phyloP scores from a whole-genome alignment of 2,797 vertebrate genomes.

The Poliocrania exsul region DNA sequence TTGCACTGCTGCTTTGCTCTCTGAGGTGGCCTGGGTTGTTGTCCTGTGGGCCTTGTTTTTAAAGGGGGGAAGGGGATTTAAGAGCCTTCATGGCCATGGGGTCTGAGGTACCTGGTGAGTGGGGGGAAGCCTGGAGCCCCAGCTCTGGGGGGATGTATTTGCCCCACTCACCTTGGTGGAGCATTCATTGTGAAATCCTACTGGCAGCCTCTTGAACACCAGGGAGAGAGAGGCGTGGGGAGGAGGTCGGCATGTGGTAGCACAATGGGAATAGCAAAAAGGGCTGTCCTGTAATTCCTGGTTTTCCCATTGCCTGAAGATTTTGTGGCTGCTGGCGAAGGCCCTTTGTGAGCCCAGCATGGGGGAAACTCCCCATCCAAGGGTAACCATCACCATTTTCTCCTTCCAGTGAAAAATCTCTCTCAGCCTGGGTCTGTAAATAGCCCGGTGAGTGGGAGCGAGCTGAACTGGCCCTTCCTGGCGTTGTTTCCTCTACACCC shows the following conservation, averaged over 20 bases:
- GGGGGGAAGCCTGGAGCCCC: background rate
- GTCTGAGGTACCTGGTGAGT: fast-evolving
- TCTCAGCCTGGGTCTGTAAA: background rate
- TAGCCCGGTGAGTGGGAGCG: background rate
- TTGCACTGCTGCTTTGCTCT: fast-evolving
- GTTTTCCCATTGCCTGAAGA: background rate
- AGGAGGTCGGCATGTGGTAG: background rate
- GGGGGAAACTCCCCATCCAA: fast-evolving
- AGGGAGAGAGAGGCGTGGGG: background rate
- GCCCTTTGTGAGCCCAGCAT: fast-evolving
- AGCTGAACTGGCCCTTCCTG: background rate
- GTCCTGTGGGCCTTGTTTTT: background rate
- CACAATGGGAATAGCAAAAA: fast-evolving
- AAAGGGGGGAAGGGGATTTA: too few species aligned
- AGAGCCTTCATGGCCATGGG: fast-evolving
- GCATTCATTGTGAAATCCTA: background rate
- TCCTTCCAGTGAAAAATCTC: background rate
- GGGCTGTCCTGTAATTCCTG: too few species aligned
- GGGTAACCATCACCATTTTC: background rate
- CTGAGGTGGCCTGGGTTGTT: background rate
- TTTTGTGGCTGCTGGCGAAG: background rate
- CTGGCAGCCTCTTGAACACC: fast-evolving
- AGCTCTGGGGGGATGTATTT: fast-evolving
- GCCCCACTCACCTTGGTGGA: background rate
- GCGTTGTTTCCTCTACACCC: background rate